Evolutionary conservation across 2,113 vertebrate genomes (phyloP).

Genomic region (Oreotrochilus melanogaster): DNA sequence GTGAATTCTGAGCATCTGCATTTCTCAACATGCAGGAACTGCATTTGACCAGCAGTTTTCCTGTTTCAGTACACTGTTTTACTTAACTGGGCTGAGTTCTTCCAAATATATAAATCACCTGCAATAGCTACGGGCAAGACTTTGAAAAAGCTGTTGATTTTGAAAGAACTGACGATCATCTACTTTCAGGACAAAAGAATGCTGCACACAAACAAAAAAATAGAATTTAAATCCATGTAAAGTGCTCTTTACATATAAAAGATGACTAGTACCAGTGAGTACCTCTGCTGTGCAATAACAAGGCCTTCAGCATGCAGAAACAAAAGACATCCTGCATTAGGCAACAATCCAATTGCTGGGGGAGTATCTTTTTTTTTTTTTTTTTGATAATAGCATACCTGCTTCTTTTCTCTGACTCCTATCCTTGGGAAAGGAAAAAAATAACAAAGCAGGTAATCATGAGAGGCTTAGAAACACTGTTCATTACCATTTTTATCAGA

Average conservation of each 20-base stretch:
- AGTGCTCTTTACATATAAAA: constrained; percentile 72
- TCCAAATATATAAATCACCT: not conserved
- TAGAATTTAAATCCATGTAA: constrained; percentile 73
- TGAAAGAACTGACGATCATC: constrained; percentile 67
- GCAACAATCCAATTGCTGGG: constrained; percentile 57
- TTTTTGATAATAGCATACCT: constrained; percentile 66
- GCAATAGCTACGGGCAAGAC: not conserved
- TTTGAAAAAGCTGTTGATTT: constrained; percentile 52
- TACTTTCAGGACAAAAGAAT: constrained; percentile 72
- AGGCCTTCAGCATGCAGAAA: constrained; percentile 72
- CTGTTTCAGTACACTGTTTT: not conserved
- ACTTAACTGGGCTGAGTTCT: not conserved
- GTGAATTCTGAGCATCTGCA: not conserved
- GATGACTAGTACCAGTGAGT: constrained; percentile 62
- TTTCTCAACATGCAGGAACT: not conserved
- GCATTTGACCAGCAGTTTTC: not conserved
- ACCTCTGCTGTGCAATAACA: constrained; percentile 52
- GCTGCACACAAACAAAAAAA: constrained; percentile 63
- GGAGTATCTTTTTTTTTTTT: constrained; percentile 37
- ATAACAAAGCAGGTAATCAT: constrained; percentile 22
- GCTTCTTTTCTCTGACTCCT: constrained; percentile 54
- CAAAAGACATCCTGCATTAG: constrained; percentile 70
- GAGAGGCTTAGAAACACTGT: constrained; percentile 13
- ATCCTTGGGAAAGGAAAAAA: not conserved
- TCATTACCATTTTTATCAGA: constrained; percentile 15